A percentile compares a stretch with the other conserved stretches of the same genome.
These are phyloP conservation scores for Lucinisca nassula DNA, from an alignment of 2,888 invertebrate species.

Conservation along the genomic window DNA sequence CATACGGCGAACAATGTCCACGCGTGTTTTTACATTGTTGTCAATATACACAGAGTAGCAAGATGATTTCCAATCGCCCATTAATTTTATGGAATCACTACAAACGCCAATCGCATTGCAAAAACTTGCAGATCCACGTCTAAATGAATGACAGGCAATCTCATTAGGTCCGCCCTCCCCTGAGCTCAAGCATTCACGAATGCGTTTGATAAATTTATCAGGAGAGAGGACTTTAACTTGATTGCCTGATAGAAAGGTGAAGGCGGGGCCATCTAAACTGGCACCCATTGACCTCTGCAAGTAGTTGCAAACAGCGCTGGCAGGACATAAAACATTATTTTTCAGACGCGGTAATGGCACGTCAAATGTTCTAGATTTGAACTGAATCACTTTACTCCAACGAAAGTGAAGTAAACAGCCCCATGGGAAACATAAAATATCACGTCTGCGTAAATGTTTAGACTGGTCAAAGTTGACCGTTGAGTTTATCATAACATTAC, in stretches of 20 bases:
- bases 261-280: neutral
- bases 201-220: neutral
- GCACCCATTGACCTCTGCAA: neutral
- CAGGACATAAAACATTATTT: neutral
- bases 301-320: neutral
- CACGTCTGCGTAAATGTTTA: conserved; percentile 7
- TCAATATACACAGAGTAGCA: conserved; percentile 19
- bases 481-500: neutral
- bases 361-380: conserved; percentile 1
- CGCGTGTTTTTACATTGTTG: neutral
- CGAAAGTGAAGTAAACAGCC: neutral
- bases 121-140: neutral
- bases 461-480: neutral
- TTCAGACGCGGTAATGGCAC: neutral
- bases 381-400: conserved; percentile 2
- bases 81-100: neutral
- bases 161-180: neutral
- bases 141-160: neutral
- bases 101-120: conserved; percentile 2
- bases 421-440: neutral
- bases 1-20: neutral
- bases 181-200: neutral
- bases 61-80: conserved; percentile 20
- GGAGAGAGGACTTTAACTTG: neutral
- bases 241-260: neutral